A percentile compares a stretch with the other conserved stretches of the same genome.
Conservation (phyloP, 2,797 vertebrate species). For the Cyclura pinguis region DNA sequence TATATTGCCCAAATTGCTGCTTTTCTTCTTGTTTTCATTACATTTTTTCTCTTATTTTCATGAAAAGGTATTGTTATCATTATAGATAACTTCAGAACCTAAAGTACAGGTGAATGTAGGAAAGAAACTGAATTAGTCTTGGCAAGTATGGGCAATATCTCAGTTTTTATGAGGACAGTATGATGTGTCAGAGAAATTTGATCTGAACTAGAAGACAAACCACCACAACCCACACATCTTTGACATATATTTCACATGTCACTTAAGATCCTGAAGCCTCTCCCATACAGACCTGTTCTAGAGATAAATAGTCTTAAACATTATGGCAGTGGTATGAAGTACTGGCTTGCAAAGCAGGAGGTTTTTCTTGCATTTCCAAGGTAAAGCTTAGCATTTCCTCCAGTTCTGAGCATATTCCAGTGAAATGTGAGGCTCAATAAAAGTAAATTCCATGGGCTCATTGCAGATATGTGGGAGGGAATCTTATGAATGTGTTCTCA, state of each 20-base stretch:
- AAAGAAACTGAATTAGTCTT: neutral
- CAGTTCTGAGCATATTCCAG: neutral
- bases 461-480: neutral
- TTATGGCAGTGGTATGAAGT: neutral
- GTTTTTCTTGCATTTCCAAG: neutral
- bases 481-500: neutral
- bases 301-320: neutral
- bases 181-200: neutral
- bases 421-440: neutral
- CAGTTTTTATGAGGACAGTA: neutral
- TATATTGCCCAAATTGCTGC: neutral
- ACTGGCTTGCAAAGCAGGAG: neutral
- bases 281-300: too few relatives aligned
- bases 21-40: constrained; percentile 4
- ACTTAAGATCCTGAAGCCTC: neutral
- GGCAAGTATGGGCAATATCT: neutral
- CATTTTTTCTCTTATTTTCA: neutral
- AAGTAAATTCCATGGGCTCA: neutral
- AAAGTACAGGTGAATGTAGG: neutral
- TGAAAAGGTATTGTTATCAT: neutral
- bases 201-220: neutral
- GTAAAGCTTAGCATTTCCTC: neutral
- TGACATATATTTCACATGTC: neutral
- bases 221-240: too few relatives aligned
- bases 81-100: neutral